Evolutionary conservation across 2,113 vertebrate genomes (phyloP), one percentile per base, ranked within the genome.

Genomic region (Hemiprocne comata): DNA sequence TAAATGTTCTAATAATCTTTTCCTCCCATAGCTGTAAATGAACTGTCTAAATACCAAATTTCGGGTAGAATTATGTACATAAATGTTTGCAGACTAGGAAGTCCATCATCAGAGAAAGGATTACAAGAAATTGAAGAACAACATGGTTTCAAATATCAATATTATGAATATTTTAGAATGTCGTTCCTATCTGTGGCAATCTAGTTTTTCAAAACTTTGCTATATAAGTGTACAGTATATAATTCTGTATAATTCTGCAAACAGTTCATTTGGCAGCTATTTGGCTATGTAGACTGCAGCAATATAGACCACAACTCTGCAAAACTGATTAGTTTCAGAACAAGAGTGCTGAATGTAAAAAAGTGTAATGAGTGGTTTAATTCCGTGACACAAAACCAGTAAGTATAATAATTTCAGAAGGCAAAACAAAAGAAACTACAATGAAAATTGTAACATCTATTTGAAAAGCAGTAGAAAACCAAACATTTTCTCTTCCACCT

Each of bases 271-370:
- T 75, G 66, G 33, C 72, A 60, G 60, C 3, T 71, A 46, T 71
- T 77, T 85, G 24, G n/a, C n/a, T n/a, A n/a, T 0, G 0, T 25
- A 88, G 7, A 42, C 11, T 25, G 46, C 17, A 77, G 36, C 36
- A 66, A 25, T 29, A 85, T 14, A 83, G 23, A 74, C 7, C 11
- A 24, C 4, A 51, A 54, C 15, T 17, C 36, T 80, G 21, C 46
- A 73, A 84, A 76, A 36, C n/a, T 0, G 0, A 33, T 66, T n/a
- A n/a, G n/a, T n/a, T n/a, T n/a, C n/a, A n/a, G n/a, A n/a, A n/a
- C n/a, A n/a, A n/a, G n/a, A n/a, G n/a, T n/a, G n/a, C n/a, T n/a
- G n/a, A n/a, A n/a, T n/a, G n/a, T n/a, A n/a, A n/a, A n/a, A n/a
- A n/a, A 70, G 17, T 42, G 29, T 17, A 90, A 69, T 42, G 70